A percentile compares a stretch with the other conserved stretches of the same genome.
Evolutionary conservation across 2,797 vertebrate genomes (phyloP).

Genomic region (Manis javanica): DNA sequence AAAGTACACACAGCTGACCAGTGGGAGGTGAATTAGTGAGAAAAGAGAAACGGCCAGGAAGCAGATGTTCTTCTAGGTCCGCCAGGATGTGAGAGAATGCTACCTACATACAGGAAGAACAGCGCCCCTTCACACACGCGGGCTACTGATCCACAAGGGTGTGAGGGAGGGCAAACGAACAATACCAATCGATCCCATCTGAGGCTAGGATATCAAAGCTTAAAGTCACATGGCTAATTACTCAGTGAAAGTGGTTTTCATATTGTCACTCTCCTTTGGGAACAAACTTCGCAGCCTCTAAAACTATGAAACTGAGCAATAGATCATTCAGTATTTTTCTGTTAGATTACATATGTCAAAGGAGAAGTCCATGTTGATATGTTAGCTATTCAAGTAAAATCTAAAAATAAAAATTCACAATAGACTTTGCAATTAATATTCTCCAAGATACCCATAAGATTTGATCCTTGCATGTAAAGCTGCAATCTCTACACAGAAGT

Average conservation of each 20-base stretch:
- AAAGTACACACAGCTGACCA: slow-evolving; percentile 32
- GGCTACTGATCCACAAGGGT: background rate
- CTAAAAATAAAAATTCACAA: slow-evolving; percentile 48
- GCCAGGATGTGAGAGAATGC: background rate
- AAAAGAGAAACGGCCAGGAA: slow-evolving; percentile 24
- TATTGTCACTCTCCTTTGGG: background rate
- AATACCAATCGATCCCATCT: background rate
- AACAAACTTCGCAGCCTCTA: slow-evolving; percentile 36
- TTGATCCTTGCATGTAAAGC: slow-evolving; percentile 45
- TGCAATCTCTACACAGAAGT: background rate
- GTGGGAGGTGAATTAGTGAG: background rate
- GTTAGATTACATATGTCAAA: slow-evolving; percentile 26
- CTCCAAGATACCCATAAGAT: slow-evolving; percentile 35
- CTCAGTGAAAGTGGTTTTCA: background rate
- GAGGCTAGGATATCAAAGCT: background rate
- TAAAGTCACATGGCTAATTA: background rate
- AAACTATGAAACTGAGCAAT: background rate
- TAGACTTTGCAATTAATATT: slow-evolving; percentile 31
- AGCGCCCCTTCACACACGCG: background rate
- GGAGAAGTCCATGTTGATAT: background rate
- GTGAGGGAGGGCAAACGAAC: background rate
- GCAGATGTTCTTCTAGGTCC: background rate
- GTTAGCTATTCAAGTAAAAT: slow-evolving; percentile 51
- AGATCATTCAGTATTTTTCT: background rate
- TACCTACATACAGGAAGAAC: background rate